Evolutionary conservation across 2,888 invertebrate genomes (phyloP).

Genomic region (Schrankia costaestrigalis): DNA sequence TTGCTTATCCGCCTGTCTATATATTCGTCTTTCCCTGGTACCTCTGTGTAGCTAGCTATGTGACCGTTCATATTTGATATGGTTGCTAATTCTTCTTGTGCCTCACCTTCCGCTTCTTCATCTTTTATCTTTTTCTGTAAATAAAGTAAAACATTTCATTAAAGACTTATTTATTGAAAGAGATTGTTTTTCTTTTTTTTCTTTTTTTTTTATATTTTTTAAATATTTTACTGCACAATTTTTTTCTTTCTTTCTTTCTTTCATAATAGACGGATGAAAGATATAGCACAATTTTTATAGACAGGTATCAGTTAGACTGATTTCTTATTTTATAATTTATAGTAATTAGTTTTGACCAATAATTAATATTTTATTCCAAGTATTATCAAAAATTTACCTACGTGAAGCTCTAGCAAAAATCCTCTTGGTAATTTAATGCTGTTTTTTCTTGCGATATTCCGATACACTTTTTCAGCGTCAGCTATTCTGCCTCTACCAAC

Average conservation of each 20-base stretch:
- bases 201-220: no score
- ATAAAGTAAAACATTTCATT: slow-evolving; percentile 10
- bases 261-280: no score
- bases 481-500: slow-evolving; percentile 83
- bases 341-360: no score
- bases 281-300: no score
- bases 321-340: no score
- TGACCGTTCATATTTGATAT: slow-evolving; percentile 53
- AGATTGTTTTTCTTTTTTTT: no score
- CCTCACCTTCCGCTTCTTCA: slow-evolving; percentile 44
- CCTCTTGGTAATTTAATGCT: slow-evolving; percentile 78
- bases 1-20: slow-evolving; percentile 61
- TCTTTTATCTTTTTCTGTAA: slow-evolving; percentile 64
- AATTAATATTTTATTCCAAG: no score
- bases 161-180: no score
- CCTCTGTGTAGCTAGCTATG: slow-evolving; percentile 28
- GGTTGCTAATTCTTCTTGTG: slow-evolving; percentile 46
- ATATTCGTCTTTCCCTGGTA: slow-evolving; percentile 43
- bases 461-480: slow-evolving; percentile 83
- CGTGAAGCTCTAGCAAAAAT: slow-evolving; percentile 82
- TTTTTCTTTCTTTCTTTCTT: no score
- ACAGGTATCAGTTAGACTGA: no score
- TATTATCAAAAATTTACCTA: slow-evolving; percentile 39
- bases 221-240: no score
- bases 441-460: slow-evolving; percentile 82